These are phyloP conservation scores for Squalus acanthias DNA, from an alignment of 2,797 vertebrate genomes.

Conservation along the genomic window DNA sequence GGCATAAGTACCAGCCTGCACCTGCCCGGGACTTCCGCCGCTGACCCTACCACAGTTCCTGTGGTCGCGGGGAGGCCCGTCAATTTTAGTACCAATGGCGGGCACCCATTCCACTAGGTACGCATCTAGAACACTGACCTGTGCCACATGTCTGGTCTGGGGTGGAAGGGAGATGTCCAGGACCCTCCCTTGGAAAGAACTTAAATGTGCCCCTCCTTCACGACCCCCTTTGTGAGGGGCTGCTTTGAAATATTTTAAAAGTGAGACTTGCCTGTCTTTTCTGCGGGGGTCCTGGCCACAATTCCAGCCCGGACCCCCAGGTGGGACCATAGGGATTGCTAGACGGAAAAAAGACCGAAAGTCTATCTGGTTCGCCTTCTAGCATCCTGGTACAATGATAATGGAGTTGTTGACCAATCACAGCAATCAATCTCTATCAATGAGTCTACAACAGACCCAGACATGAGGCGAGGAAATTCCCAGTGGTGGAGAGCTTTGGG, in stretches of 20 bases:
- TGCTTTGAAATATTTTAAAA: not conserved
- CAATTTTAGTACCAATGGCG: not conserved
- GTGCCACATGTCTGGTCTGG: not conserved
- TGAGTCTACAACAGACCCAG: not conserved
- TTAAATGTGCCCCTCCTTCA: not conserved
- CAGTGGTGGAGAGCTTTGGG: not conserved
- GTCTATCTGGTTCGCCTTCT: no score
- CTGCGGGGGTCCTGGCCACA: not conserved
- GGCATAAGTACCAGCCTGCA: not conserved
- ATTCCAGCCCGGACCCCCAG: not conserved
- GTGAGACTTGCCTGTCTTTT: not conserved
- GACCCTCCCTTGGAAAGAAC: not conserved
- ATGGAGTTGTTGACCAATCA: no score
- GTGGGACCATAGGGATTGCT: not conserved
- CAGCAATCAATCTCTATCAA: no score
- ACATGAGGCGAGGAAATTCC: not conserved
- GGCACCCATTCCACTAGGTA: not conserved
- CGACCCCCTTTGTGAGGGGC: not conserved
- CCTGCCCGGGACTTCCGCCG: not conserved
- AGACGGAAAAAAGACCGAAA: not conserved
- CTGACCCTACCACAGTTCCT: not conserved
- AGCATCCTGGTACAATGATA: no score
- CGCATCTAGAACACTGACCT: not conserved
- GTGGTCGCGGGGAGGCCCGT: not conserved
- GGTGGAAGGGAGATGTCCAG: not conserved